Evolutionary conservation across 2,888 invertebrate genomes (phyloP), one percentile per base, ranked within the genome.

Genomic region (Clostera curtula): DNA sequence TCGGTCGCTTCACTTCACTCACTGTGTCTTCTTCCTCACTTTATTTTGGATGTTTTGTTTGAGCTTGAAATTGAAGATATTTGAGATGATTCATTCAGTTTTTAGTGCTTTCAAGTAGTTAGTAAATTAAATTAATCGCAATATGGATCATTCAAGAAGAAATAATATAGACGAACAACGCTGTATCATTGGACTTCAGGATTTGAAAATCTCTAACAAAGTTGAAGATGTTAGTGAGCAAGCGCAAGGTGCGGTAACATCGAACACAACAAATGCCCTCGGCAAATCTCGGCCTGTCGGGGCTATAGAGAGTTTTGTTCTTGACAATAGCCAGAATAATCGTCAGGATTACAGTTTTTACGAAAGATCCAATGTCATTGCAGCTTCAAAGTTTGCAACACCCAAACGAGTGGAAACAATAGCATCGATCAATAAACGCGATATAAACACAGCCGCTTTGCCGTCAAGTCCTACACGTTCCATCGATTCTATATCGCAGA

Each of bases 311-410:
- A 89, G 88, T 56, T 89, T 89, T 54, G 84, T 87, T 8, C 75
- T 87, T 33, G 87, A 88, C 37, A 85, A 77, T 53, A 74, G 85
- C 34, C 72, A 71, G 40, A 63, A 57, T 39, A 70, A 66, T 55
- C 73, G 77, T 17, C 80, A 77, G 43, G 84, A 85, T 62, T 84
- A 84, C 41, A 82, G 80, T 51, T 80, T 82, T 51, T 85, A 85
- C 41, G 93, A 92, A 56, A 85, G 92, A 29, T 90, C 88, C 32
- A 91, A 90, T 55, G 89, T 92, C 31, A 91, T 92, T 49, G 89
- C 90, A 10, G 89, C 92, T 24, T 90, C 91, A 5, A 91, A 93
- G 62, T 93, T 90, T 61, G 90, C 91, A 20, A 90, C 91, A 17
- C 91, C 92, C 25, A 92, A 91, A 60, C 86, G 89, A 41, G 88